Conservation (phyloP, 2,888 invertebrate genomes). For the Helicoverpa assulta region DNA sequence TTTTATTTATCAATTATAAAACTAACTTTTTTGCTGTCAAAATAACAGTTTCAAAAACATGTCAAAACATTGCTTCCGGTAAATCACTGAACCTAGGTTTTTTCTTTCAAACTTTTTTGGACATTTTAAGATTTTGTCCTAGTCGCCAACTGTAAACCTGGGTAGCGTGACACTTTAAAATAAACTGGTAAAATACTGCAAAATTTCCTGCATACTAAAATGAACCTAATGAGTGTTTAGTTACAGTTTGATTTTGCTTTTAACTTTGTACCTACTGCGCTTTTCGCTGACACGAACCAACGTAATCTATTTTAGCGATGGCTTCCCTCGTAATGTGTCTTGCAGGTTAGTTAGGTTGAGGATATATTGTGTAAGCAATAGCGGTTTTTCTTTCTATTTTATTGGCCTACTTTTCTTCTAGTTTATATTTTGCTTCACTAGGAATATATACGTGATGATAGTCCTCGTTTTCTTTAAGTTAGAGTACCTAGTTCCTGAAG, state of each 20-base stretch:
- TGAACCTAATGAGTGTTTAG: slow-evolving; percentile 7
- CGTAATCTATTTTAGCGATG: slow-evolving; percentile 71
- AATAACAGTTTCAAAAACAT: too few relatives aligned
- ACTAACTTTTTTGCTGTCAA: too few relatives aligned
- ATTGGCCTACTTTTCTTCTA: too few relatives aligned
- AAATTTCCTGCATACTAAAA: slow-evolving; percentile 15
- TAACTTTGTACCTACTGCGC: slow-evolving; percentile 8
- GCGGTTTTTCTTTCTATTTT: slow-evolving; percentile 20
- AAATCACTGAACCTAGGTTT: too few relatives aligned
- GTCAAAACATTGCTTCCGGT: too few relatives aligned
- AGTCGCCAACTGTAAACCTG: slow-evolving; percentile 42
- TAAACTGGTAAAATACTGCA: slow-evolving; percentile 10
- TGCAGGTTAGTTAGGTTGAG: slow-evolving; percentile 25
- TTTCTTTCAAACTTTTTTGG: too few relatives aligned
- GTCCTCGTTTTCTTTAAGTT: too few relatives aligned
- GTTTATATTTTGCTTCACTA: too few relatives aligned
- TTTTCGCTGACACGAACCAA: slow-evolving; percentile 44
- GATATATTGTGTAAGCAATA: slow-evolving; percentile 8
- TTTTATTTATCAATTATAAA: too few relatives aligned
- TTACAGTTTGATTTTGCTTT: slow-evolving; percentile 42
- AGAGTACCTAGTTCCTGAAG: too few relatives aligned
- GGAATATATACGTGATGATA: too few relatives aligned
- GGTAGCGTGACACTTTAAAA: slow-evolving; percentile 44
- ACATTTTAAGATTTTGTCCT: not conserved
- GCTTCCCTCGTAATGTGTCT: slow-evolving; percentile 62